These are phyloP conservation scores for Hylyphantes graminicola DNA, from an alignment of 1,140 invertebrate species.

Conservation along the genomic window DNA sequence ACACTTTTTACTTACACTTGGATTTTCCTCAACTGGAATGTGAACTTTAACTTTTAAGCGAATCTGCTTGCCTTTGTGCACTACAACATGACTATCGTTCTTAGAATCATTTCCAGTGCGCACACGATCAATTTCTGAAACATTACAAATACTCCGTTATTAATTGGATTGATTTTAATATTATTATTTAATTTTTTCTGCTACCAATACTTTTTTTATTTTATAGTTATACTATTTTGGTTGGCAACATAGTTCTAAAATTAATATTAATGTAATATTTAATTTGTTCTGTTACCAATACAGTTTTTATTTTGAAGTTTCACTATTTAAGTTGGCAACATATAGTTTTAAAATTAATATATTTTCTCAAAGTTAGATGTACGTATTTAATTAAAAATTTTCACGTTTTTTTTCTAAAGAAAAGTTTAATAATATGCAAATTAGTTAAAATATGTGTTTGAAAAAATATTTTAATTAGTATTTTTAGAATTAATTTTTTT, in stretches of 20 bases:
- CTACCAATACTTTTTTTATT: conserved; percentile 6
- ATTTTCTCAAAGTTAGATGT: too few relatives aligned
- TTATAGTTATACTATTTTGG: not conserved
- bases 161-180: not conserved
- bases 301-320: not conserved
- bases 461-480: too few relatives aligned
- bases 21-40: conserved; percentile 58
- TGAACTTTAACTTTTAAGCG: conserved; percentile 54
- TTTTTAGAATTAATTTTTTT: not conserved
- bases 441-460: too few relatives aligned
- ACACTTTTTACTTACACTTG: conserved; percentile 44
- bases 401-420: too few relatives aligned
- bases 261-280: not conserved
- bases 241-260: not conserved
- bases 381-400: too few relatives aligned
- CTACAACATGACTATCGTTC: conserved; percentile 43
- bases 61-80: conserved; percentile 49
- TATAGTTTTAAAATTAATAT: too few relatives aligned
- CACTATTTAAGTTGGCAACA: too few relatives aligned
- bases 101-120: conserved; percentile 26
- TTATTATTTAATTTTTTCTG: conserved; percentile 10
- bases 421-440: too few relatives aligned
- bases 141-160: not conserved
- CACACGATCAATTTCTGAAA: conserved; percentile 49
- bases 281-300: not conserved